Evolutionary conservation across 2,797 vertebrate species (phyloP).

Genomic region (Syngnathus acus): DNA sequence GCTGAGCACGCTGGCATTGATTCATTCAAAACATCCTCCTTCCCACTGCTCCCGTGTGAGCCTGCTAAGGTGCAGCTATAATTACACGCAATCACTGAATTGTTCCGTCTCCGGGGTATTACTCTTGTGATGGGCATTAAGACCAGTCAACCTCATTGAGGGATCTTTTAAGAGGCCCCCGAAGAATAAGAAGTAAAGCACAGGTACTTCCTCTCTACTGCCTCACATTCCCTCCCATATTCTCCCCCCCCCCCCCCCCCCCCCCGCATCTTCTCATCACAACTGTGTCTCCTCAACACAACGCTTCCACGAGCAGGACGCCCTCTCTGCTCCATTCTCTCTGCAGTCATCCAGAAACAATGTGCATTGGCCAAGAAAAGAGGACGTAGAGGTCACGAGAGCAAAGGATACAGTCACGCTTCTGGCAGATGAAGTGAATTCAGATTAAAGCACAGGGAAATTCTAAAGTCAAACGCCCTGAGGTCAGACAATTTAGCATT

Average conservation of each 20-base stretch:
- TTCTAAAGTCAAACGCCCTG: background rate
- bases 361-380: slow-evolving; percentile 12
- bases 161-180: slow-evolving; percentile 17
- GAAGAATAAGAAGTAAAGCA: slow-evolving; percentile 25
- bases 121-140: slow-evolving; percentile 28
- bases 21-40: slow-evolving; percentile 64
- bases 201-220: slow-evolving; percentile 30
- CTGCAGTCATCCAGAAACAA: slow-evolving; percentile 52
- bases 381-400: slow-evolving; percentile 1
- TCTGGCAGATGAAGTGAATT: background rate
- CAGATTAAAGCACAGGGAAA: background rate
- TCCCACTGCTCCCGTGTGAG: slow-evolving; percentile 45
- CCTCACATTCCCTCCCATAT: slow-evolving; percentile 7
- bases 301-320: slow-evolving; percentile 37
- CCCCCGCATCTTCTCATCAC: slow-evolving; percentile 25
- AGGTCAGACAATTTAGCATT: background rate
- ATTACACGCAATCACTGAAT: slow-evolving; percentile 40
- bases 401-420: background rate
- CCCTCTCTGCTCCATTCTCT: slow-evolving; percentile 46
- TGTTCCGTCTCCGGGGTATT: slow-evolving; percentile 28
- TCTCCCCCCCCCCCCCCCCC: slow-evolving; percentile 26
- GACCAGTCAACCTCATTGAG: slow-evolving; percentile 16
- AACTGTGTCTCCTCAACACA: slow-evolving; percentile 38
- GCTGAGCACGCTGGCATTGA: slow-evolving; percentile 47
- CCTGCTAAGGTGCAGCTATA: slow-evolving; percentile 50